These are phyloP conservation scores for Anser brachyrhynchus DNA, from an alignment of 2,113 vertebrate species.

Conservation along the genomic window DNA sequence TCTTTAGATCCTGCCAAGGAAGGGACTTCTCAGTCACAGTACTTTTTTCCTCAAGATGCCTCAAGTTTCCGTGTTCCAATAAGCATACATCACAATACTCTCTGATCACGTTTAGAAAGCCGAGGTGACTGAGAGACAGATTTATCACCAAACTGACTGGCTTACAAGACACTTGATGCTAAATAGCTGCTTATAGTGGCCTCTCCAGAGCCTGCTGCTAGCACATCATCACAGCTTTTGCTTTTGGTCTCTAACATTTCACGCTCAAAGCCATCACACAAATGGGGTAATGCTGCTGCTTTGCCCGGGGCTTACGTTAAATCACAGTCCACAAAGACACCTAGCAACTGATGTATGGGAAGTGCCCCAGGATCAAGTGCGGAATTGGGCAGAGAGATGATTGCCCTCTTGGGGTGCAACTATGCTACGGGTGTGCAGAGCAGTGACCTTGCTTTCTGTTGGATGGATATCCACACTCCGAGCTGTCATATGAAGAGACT, in stretches of 20 bases:
- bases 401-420: too few species aligned
- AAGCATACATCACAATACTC: neutral
- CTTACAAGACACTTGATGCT: neutral
- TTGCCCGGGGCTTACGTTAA: neutral
- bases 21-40: neutral
- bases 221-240: neutral
- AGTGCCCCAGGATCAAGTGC: rapidly evolving
- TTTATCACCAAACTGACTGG: neutral
- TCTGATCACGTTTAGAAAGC: neutral
- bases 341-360: neutral
- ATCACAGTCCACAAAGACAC: neutral
- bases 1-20: neutral
- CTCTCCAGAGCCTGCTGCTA: neutral
- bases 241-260: neutral
- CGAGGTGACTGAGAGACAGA: neutral
- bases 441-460: neutral
- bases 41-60: neutral
- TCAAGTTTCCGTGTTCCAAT: neutral
- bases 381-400: neutral
- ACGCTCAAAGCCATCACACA: neutral
- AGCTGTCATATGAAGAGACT: too few species aligned
- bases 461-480: rapidly evolving
- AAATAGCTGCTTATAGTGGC: neutral
- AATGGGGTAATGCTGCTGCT: neutral
- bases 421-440: neutral